Percentiles rank a stretch among this genome's conserved stretches.
These are phyloP conservation scores for Gymnothorax javanicus DNA, from an alignment of 2,797 vertebrate genomes.

Conservation along the genomic window DNA sequence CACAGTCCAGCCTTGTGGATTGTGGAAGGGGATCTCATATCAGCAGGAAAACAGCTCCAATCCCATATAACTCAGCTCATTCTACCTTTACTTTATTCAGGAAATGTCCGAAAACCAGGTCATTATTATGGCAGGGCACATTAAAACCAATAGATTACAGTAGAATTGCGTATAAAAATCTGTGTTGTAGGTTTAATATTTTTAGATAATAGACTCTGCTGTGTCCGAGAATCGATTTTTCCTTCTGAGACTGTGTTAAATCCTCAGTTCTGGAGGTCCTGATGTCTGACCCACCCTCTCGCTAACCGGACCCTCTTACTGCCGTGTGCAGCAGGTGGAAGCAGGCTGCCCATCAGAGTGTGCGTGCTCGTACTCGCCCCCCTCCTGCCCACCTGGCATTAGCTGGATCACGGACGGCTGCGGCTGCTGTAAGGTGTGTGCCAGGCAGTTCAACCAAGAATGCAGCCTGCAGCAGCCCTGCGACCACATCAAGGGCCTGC, in stretches of 20 bases:
- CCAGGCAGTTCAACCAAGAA: constrained; percentile 74
- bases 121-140: neutral
- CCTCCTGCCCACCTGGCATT: constrained; percentile 62
- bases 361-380: constrained; percentile 56
- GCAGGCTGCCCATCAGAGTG: constrained; percentile 61
- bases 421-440: constrained; percentile 75
- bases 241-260: neutral
- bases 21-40: neutral
- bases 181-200: neutral
- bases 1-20: neutral
- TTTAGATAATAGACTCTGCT: neutral
- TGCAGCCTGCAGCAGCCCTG: constrained; percentile 67
- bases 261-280: neutral
- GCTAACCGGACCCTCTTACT: neutral
- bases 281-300: neutral
- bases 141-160: neutral
- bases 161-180: neutral
- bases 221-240: neutral
- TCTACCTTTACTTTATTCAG: neutral
- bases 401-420: constrained; percentile 71
- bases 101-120: neutral
- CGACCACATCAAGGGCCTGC: constrained; percentile 78
- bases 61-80: neutral
- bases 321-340: constrained; percentile 50
- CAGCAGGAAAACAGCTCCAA: neutral